Evolutionary conservation across 2,113 vertebrate genomes (phyloP).

Genomic region (Sphyrna mokarran): DNA sequence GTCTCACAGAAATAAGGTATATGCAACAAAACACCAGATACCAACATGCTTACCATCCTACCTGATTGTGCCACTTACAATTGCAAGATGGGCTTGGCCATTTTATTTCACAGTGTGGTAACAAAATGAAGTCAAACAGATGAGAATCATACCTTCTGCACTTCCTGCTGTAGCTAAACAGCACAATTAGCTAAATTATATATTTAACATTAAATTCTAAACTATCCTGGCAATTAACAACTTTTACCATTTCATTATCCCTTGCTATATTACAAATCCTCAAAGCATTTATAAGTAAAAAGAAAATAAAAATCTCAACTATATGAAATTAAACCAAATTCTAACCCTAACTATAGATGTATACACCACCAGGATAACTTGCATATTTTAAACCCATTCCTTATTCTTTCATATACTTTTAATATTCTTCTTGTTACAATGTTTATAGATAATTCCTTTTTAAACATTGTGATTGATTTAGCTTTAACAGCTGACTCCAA

Average conservation of each 20-base stretch:
- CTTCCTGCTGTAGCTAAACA: neutral
- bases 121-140: neutral
- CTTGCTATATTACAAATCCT: neutral
- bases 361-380: neutral
- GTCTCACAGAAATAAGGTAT: neutral
- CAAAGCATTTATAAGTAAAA: neutral
- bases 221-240: neutral
- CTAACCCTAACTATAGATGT: neutral
- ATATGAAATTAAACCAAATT: conserved; percentile 3
- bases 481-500: neutral
- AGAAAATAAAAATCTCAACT: neutral
- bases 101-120: neutral
- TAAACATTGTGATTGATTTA: neutral
- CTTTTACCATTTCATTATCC: neutral
- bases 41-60: neutral
- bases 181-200: neutral
- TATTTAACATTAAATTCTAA: neutral
- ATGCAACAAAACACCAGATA: neutral
- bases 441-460: neutral
- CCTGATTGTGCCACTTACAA: neutral
- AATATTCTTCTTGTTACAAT: neutral
- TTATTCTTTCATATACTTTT: neutral
- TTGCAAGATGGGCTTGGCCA: neutral
- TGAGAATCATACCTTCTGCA: neutral
- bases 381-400: neutral